Evolutionary conservation across 2,888 invertebrate species (phyloP).

Genomic region (Leuctra nigra): DNA sequence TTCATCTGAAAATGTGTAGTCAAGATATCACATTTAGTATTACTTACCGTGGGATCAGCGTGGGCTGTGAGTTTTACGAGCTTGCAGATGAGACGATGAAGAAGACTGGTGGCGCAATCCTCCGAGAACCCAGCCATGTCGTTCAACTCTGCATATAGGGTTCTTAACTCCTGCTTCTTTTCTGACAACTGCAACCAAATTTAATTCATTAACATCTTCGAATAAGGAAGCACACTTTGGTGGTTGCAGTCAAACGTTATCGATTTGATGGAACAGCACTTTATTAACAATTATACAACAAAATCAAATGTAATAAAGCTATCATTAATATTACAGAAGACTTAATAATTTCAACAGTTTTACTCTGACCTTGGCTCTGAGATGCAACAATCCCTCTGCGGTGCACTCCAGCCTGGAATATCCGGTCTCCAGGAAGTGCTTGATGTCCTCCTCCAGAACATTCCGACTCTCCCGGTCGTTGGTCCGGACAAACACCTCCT

Average conservation of each 20-base stretch:
- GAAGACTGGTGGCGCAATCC: slow-evolving; percentile 52
- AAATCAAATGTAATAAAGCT: too few relatives aligned
- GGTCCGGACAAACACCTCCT: slow-evolving; percentile 9
- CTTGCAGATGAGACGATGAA: slow-evolving; percentile 56
- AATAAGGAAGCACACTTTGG: too few relatives aligned
- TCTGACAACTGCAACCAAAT: slow-evolving; percentile 38
- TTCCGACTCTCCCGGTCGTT: slow-evolving; percentile 1
- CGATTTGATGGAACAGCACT: background rate
- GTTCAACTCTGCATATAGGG: slow-evolving; percentile 48
- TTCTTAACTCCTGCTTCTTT: slow-evolving; percentile 47
- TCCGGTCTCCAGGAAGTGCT: slow-evolving; percentile 44
- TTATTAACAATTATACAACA: background rate
- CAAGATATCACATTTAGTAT: too few relatives aligned
- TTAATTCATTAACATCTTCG: background rate
- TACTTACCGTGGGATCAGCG: slow-evolving; percentile 29
- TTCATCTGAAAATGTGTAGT: too few relatives aligned
- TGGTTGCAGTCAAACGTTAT: too few relatives aligned
- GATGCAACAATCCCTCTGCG: slow-evolving; percentile 47
- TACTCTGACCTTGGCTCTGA: slow-evolving; percentile 41
- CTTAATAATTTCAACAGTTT: too few relatives aligned
- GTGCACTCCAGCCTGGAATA: slow-evolving; percentile 31
- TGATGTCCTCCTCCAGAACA: slow-evolving; percentile 42
- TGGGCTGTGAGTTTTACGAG: slow-evolving; percentile 40
- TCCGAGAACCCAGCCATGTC: slow-evolving; percentile 55
- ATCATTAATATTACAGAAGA: too few relatives aligned